Evolutionary conservation across 2,888 invertebrate genomes (phyloP).

Genomic region (Pristionchus maxplancki): DNA sequence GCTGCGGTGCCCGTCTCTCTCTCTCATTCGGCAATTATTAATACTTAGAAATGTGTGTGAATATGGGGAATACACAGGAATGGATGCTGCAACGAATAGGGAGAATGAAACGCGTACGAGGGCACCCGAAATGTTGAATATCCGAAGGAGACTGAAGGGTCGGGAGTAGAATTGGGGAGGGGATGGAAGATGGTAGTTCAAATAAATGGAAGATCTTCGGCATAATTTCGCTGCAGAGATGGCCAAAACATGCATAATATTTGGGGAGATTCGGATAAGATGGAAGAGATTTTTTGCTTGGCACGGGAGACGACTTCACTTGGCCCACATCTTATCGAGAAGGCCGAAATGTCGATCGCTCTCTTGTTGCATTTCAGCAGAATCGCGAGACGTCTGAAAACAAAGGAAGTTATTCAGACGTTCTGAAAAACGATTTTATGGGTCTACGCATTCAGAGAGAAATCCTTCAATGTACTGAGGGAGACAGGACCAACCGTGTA

Average conservation of each 20-base stretch:
- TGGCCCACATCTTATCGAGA: constrained; percentile 67
- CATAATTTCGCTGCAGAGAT: too few relatives aligned
- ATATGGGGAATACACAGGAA: not conserved
- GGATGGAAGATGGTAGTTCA: not conserved
- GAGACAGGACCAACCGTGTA: too few relatives aligned
- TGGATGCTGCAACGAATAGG: not conserved
- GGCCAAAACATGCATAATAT: not conserved
- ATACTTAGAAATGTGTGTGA: constrained; percentile 10
- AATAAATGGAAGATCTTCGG: too few relatives aligned
- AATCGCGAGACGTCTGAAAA: constrained; percentile 53
- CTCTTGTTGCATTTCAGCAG: constrained; percentile 60
- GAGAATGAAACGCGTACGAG: constrained; percentile 4
- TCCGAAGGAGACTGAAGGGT: not conserved
- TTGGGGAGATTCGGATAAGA: not conserved
- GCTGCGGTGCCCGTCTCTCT: not conserved
- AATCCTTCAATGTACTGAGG: too few relatives aligned
- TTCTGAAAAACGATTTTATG: not conserved
- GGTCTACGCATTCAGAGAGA: too few relatives aligned
- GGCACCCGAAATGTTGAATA: not conserved
- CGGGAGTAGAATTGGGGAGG: not conserved
- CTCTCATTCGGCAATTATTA: constrained; percentile 25
- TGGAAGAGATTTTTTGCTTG: not conserved
- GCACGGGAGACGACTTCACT: constrained; percentile 40
- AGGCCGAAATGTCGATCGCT: constrained; percentile 64
- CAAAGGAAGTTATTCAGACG: not conserved